These are phyloP conservation scores for Aphaenogaster ashmeadi DNA, from an alignment of 1,140 invertebrate species.

Conservation along the genomic window DNA sequence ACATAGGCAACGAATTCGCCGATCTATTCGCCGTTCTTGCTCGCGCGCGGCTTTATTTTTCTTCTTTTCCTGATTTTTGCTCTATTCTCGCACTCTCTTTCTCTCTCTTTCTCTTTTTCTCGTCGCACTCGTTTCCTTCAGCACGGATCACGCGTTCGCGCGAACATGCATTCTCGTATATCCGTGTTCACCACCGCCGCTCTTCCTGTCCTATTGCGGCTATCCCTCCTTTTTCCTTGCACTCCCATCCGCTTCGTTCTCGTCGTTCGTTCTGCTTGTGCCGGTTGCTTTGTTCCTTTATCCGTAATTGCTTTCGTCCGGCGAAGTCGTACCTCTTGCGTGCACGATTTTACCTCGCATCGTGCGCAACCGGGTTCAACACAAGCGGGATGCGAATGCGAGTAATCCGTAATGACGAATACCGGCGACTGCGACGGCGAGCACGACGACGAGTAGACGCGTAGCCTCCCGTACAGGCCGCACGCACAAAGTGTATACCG, in stretches of 20 bases:
- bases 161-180: conserved; percentile 46
- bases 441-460: conserved; percentile 46
- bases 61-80: conserved; percentile 27
- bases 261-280: conserved; percentile 7
- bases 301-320: conserved; percentile 36
- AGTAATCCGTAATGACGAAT: conserved; percentile 31
- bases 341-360: conserved; percentile 38
- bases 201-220: background rate
- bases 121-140: conserved; percentile 33
- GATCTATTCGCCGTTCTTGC: conserved; percentile 44
- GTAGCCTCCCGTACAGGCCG: conserved; percentile 12
- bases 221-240: conserved; percentile 2
- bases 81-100: background rate
- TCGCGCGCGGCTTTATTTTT: background rate
- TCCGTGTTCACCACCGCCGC: conserved; percentile 34
- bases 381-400: conserved; percentile 4
- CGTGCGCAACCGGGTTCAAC: conserved; percentile 27
- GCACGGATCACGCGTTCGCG: conserved; percentile 15
- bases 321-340: conserved; percentile 9
- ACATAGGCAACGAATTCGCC: conserved; percentile 58
- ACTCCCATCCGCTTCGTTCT: conserved; percentile 30
- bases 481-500: conserved; percentile 38
- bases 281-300: conserved; percentile 5
- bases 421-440: conserved; percentile 48
- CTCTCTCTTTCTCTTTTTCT: background rate